These are phyloP conservation scores for Harlomillsia oculata DNA, from an alignment of 1,140 invertebrate genomes.

Conservation along the genomic window DNA sequence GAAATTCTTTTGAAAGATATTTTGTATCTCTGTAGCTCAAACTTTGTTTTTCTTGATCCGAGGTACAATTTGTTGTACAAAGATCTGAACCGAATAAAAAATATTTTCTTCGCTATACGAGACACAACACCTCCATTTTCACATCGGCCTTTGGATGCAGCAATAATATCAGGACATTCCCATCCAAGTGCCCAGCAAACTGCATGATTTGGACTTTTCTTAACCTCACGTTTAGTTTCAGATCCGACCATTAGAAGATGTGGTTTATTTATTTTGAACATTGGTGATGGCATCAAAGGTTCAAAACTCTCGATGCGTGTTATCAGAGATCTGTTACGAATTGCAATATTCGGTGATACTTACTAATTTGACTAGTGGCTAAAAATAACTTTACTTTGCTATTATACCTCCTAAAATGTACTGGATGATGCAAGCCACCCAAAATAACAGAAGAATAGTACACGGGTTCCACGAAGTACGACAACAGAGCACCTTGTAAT, in stretches of 20 bases:
- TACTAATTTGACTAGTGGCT: no score
- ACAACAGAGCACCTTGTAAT: conserved; percentile 80
- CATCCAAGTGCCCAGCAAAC: conserved; percentile 24
- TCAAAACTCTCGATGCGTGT: conserved; percentile 28
- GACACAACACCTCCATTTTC: conserved; percentile 19
- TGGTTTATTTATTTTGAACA: conserved; percentile 24
- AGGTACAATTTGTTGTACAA: conserved; percentile 19
- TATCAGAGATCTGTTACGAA: no score
- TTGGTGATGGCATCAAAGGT: conserved; percentile 3
- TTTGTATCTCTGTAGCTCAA: conserved; percentile 26
- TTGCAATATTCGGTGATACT: no score
- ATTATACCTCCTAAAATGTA: conserved; percentile 70
- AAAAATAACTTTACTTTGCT: conserved; percentile 7
- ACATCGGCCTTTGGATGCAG: conserved; percentile 27
- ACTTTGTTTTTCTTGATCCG: conserved; percentile 14
- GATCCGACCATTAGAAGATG: conserved; percentile 23
- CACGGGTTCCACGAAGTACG: conserved; percentile 71
- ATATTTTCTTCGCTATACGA: conserved; percentile 23
- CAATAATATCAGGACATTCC: conserved; percentile 23
- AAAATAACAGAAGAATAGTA: conserved; percentile 79
- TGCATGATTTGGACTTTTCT: conserved; percentile 34
- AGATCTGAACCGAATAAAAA: conserved; percentile 19
- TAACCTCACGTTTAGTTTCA: conserved; percentile 28
- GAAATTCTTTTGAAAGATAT: conserved; percentile 14
- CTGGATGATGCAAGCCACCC: conserved; percentile 71